A percentile compares a stretch with the other conserved stretches of the same genome.
Conservation (phyloP, 2,113 vertebrate species). For the Puntigrus tetrazona region DNA sequence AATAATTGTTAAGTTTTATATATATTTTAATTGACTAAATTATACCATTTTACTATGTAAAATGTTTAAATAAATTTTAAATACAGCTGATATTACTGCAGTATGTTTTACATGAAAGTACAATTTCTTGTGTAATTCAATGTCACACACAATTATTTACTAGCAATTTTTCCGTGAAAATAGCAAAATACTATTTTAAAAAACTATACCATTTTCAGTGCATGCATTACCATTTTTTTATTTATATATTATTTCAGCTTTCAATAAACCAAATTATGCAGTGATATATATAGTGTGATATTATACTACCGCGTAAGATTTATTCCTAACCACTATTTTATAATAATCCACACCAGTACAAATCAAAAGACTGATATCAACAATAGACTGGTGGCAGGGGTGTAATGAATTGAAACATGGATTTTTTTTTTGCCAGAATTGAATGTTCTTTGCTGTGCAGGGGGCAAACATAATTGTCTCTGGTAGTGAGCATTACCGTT, state of each 20-base stretch:
- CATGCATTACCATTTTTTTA: background rate
- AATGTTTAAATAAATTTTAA: no score
- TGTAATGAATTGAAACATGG: constrained; percentile 50
- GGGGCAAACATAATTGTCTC: constrained; percentile 49
- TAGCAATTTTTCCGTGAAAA: no score
- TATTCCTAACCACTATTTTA: background rate
- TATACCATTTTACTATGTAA: no score
- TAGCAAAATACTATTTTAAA: no score
- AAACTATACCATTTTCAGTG: no score
- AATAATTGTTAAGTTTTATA: background rate
- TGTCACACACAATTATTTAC: no score
- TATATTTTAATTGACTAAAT: background rate
- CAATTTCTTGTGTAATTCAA: no score
- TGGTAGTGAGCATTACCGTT: constrained; percentile 30
- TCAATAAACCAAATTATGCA: background rate
- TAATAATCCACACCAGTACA: background rate
- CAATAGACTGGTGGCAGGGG: constrained; percentile 16
- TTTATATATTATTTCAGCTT: background rate
- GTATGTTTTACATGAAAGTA: no score
- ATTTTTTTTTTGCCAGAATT: constrained; percentile 34
- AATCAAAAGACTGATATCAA: constrained; percentile 4
- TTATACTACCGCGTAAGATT: background rate
- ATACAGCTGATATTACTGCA: no score
- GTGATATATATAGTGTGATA: background rate
- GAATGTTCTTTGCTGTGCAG: constrained; percentile 34